A percentile compares a stretch with the other conserved stretches of the same genome.
These are phyloP conservation scores for Calonectris borealis DNA, from an alignment of 2,113 vertebrate species.

Conservation along the genomic window DNA sequence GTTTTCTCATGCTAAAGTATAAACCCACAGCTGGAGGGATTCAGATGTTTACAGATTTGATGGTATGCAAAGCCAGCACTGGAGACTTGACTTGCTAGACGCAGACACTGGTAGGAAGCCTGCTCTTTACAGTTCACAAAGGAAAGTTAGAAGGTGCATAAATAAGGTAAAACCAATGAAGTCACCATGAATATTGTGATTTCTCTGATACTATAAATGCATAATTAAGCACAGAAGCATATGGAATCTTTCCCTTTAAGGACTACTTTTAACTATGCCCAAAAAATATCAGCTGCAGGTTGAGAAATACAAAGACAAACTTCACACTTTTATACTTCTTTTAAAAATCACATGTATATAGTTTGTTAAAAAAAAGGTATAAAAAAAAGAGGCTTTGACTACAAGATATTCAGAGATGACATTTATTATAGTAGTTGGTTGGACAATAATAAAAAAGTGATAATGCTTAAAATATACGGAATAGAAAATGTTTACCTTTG, in stretches of 20 bases:
- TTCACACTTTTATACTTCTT: not conserved
- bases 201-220: not conserved
- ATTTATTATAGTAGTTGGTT: not conserved
- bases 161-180: not conserved
- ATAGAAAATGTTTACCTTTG: not conserved
- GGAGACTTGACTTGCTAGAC: not conserved
- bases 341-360: not conserved
- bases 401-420: not conserved
- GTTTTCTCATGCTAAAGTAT: not conserved
- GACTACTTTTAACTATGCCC: not conserved
- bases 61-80: not conserved
- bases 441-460: not conserved
- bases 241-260: not conserved
- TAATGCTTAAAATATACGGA: not conserved
- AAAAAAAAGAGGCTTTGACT: not conserved
- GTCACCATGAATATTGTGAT: not conserved
- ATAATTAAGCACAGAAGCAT: not conserved
- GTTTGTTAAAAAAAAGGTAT: not conserved
- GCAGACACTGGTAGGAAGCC: fast-evolving
- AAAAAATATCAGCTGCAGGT: not conserved
- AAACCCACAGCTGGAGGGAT: not conserved
- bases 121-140: not conserved
- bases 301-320: not conserved
- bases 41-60: not conserved
- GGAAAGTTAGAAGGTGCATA: not conserved